Evolutionary conservation across 1,140 invertebrate genomes (phyloP).

Genomic region (Archegozetes longisetosus): DNA sequence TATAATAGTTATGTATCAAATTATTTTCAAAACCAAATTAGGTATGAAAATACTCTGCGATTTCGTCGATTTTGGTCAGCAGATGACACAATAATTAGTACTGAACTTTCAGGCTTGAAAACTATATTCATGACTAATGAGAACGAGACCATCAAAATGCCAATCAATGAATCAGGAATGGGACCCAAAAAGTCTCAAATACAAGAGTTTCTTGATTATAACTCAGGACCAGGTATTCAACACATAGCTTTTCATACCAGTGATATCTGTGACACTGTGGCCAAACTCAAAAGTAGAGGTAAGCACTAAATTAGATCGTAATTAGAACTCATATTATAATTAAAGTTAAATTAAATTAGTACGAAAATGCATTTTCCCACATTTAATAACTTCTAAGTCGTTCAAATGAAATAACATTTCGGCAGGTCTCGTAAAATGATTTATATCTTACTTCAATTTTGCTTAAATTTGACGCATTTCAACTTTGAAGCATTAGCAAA

Average conservation of each 20-base stretch:
- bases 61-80: conserved; percentile 99
- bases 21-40: too few species aligned
- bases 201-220: conserved; percentile 95
- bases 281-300: conserved; percentile 6
- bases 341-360: background rate
- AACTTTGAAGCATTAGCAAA: too few species aligned
- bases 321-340: background rate
- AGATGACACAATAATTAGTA: conserved; percentile 88
- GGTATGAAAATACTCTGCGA: conserved; percentile 71
- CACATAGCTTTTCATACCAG: conserved; percentile 90
- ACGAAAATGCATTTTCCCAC: background rate
- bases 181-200: conserved; percentile 94
- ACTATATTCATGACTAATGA: conserved; percentile 95
- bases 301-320: background rate
- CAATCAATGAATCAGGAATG: conserved; percentile 89
- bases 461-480: too few species aligned
- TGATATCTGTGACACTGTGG: conserved; percentile 54
- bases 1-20: too few species aligned
- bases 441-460: too few species aligned
- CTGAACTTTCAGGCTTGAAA: conserved; percentile 81
- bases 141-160: conserved; percentile 95
- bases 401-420: too few species aligned
- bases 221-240: conserved; percentile 93
- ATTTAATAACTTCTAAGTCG: too few species aligned
- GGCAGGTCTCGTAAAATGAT: too few species aligned